Conservation (phyloP, 2,113 vertebrate genomes). For the Esox niger region DNA sequence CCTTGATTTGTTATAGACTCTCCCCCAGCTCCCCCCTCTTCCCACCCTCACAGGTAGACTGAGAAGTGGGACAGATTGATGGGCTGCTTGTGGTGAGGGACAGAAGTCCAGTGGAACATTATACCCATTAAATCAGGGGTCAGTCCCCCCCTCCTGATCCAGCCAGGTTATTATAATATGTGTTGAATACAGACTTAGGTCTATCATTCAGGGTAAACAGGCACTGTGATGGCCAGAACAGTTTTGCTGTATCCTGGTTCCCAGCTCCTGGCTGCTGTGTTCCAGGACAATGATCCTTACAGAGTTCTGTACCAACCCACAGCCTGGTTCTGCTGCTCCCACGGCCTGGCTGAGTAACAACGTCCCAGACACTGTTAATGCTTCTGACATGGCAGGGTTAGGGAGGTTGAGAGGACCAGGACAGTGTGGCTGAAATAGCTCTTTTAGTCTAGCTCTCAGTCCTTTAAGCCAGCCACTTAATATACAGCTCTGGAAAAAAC, state of each 20-base stretch:
- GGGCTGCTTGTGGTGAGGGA: slow-evolving; percentile 33
- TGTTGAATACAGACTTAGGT: not conserved
- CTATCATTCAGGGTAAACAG: not conserved
- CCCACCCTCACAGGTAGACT: not conserved
- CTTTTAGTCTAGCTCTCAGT: too few species aligned
- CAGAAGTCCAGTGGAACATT: not conserved
- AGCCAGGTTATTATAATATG: not conserved
- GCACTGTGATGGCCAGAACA: not conserved
- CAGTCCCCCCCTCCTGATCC: not conserved
- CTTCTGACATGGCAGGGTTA: not conserved
- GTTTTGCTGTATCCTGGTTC: not conserved
- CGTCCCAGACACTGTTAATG: not conserved
- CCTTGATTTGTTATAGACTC: not conserved
- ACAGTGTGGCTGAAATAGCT: not conserved
- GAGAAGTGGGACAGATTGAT: slow-evolving; percentile 52
- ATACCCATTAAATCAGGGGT: not conserved
- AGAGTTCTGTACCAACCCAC: not conserved
- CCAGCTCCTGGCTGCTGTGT: not conserved
- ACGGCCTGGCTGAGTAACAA: not conserved
- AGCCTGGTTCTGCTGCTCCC: not conserved
- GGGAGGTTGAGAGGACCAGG: not conserved
- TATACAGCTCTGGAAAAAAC: too few species aligned
- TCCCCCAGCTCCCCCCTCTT: too few species aligned
- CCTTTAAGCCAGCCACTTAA: too few species aligned
- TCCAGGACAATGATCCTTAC: slow-evolving; percentile 1